These are phyloP conservation scores for Macrostomum cliftonense DNA, from an alignment of 2,888 invertebrate genomes.

Conservation along the genomic window DNA sequence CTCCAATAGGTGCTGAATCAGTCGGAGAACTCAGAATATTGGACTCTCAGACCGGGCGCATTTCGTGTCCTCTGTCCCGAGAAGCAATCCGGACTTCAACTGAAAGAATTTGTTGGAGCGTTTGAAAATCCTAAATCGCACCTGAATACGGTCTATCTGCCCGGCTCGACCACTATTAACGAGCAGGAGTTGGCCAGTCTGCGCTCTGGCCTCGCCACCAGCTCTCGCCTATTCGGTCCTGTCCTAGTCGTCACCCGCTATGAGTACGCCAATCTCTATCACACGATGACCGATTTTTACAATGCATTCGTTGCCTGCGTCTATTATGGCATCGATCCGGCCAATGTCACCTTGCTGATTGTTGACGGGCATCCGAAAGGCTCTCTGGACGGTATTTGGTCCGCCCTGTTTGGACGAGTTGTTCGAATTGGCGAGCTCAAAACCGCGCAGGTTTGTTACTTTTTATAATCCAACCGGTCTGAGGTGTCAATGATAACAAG, in stretches of 20 bases:
- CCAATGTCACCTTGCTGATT: slow-evolving; percentile 21
- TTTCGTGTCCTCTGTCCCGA: slow-evolving; percentile 11
- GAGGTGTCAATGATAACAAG: too few relatives aligned
- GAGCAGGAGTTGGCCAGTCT: neutral
- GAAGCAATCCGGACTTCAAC: slow-evolving; percentile 6
- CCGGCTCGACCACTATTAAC: neutral
- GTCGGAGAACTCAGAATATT: slow-evolving; percentile 15
- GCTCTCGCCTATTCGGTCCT: neutral
- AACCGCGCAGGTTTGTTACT: too few relatives aligned
- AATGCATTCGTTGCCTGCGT: slow-evolving; percentile 20
- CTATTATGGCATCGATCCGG: slow-evolving; percentile 10
- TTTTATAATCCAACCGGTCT: too few relatives aligned
- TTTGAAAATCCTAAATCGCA: neutral
- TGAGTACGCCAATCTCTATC: slow-evolving; percentile 28
- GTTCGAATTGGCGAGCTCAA: neutral
- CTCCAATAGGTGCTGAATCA: slow-evolving; percentile 15
- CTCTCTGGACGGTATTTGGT: slow-evolving; percentile 1
- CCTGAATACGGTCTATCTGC: neutral
- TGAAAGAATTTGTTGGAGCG: neutral
- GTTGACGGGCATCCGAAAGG: slow-evolving; percentile 18
- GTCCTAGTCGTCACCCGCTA: slow-evolving; percentile 15
- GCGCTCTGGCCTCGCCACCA: neutral
- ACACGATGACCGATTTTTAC: slow-evolving; percentile 26
- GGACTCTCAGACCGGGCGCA: slow-evolving; percentile 12
- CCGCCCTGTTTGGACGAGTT: neutral